Conservation (phyloP, 2,888 invertebrate species). For the Lasioglossum marginatum region DNA sequence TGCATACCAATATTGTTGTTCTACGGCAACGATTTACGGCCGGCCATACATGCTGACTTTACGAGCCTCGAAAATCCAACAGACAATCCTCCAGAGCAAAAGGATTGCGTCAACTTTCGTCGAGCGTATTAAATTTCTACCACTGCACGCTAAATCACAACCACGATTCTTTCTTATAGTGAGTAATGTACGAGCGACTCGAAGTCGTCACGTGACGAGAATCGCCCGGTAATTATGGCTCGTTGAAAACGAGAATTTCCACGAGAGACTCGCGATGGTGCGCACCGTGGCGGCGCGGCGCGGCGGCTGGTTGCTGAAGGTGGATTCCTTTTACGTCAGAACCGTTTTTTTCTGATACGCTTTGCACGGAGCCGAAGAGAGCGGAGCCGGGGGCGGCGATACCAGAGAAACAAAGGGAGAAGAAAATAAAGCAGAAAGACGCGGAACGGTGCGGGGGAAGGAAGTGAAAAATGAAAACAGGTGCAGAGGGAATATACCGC, state of each 20-base stretch:
- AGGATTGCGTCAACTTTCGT: background rate
- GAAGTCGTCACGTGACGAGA: no score
- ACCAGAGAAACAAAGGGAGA: constrained; percentile 23
- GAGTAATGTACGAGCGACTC: no score
- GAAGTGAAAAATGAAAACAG: constrained; percentile 30
- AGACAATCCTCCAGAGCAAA: background rate
- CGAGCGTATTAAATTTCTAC: background rate
- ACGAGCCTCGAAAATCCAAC: constrained; percentile 21
- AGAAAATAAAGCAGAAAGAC: constrained; percentile 19
- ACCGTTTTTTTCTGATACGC: constrained; percentile 15
- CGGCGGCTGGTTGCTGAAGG: background rate
- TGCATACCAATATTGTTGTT: constrained; percentile 72
- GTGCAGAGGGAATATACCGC: constrained; percentile 16
- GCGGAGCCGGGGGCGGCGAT: background rate
- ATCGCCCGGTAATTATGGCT: background rate
- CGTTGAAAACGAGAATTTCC: background rate
- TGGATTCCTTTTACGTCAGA: constrained; percentile 16
- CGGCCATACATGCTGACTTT: constrained; percentile 13
- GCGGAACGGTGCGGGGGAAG: constrained; percentile 23
- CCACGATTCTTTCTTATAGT: no score
- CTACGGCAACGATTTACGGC: constrained; percentile 67
- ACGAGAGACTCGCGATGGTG: background rate
- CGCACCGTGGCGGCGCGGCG: background rate
- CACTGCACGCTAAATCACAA: no score
- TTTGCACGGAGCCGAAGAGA: background rate